These are phyloP conservation scores for Collichthys lucidus DNA, from an alignment of 2,113 vertebrate genomes.

Conservation along the genomic window DNA sequence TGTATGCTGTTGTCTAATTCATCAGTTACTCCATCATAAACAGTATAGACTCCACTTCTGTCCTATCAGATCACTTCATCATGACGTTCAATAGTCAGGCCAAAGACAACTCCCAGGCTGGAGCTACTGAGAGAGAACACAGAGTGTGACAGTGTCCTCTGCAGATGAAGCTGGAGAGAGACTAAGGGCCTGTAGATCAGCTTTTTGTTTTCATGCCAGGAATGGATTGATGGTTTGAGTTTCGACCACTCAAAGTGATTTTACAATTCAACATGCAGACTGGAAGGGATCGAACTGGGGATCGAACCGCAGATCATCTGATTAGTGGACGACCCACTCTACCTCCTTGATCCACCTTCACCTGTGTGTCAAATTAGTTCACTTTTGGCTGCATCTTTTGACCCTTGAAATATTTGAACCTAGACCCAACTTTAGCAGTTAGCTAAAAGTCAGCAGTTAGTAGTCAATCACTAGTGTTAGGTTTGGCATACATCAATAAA, in stretches of 20 bases:
- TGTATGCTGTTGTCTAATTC: constrained; percentile 52
- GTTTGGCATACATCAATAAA: not conserved
- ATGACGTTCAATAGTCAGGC: constrained; percentile 67
- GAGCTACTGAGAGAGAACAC: constrained; percentile 22
- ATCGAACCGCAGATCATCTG: no score
- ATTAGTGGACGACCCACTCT: no score
- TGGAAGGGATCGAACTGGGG: no score
- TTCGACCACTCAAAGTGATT: no score
- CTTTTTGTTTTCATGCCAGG: not conserved
- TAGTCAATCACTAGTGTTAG: not conserved
- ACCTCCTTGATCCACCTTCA: not conserved
- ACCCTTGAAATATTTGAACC: not conserved
- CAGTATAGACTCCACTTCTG: constrained; percentile 69
- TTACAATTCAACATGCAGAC: no score
- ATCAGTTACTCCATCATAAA: constrained; percentile 56
- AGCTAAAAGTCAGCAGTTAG: not conserved
- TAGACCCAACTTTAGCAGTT: not conserved
- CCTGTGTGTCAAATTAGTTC: not conserved
- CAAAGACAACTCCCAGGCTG: no score
- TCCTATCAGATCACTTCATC: constrained; percentile 73
- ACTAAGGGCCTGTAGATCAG: not conserved
- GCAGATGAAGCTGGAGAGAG: constrained; percentile 31
- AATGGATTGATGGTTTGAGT: not conserved
- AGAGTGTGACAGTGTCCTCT: constrained; percentile 35
- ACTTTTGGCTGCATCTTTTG: not conserved